Percentiles rank a stretch among this genome's conserved stretches.
These are phyloP conservation scores for Zaprionus ghesquierei DNA, from an alignment of 1,140 invertebrate species.

Conservation along the genomic window DNA sequence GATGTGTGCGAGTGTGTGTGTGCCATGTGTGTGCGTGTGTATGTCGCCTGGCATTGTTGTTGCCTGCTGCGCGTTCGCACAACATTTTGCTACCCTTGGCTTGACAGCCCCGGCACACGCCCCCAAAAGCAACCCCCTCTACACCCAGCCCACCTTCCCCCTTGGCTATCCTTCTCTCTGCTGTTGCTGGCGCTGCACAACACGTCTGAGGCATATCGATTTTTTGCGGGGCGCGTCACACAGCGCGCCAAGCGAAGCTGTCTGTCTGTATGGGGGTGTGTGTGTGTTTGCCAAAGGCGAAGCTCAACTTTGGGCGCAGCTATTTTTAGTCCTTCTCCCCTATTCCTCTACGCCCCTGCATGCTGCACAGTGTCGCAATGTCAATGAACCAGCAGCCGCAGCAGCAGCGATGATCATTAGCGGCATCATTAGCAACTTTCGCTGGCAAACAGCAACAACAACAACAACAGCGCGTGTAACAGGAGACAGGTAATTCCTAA, in stretches of 20 bases:
- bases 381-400: conserved; percentile 28
- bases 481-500: not conserved
- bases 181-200: conserved; percentile 16
- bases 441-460: not conserved
- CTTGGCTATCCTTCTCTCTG: not conserved
- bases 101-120: conserved; percentile 17
- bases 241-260: not conserved
- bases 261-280: not conserved
- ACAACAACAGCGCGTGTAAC: too few relatives aligned
- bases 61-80: conserved; percentile 60
- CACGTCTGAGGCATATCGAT: conserved; percentile 80
- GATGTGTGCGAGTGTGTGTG: conserved; percentile 23
- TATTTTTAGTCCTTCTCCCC: conserved; percentile 46
- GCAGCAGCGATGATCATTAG: not conserved
- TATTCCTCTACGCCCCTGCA: not conserved
- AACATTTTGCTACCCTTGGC: conserved; percentile 77
- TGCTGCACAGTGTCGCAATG: conserved; percentile 6
- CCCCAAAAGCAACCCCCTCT: conserved; percentile 32
- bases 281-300: conserved; percentile 29
- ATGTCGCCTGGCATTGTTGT: conserved; percentile 27
- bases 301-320: conserved; percentile 46
- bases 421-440: conserved; percentile 29
- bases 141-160: not conserved
- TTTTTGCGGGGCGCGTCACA: conserved; percentile 65
- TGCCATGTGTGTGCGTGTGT: conserved; percentile 23